Evolutionary conservation across 2,888 invertebrate genomes (phyloP), one percentile per base, ranked within the genome.

Genomic region (Nymphalis c-album): DNA sequence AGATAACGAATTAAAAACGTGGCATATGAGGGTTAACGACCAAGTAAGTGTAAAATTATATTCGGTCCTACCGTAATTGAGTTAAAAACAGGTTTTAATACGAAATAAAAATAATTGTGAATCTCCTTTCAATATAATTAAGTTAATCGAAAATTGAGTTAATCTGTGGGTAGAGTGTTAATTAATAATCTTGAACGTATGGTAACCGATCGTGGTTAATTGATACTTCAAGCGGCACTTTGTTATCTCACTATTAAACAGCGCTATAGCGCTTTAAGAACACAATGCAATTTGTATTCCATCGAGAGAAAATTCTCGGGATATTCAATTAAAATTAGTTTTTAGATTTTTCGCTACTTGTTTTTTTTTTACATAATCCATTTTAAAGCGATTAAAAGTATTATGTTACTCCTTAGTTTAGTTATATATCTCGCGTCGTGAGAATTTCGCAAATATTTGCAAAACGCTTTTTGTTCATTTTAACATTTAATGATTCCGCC

Each of bases 381-480:
- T 31, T 35, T 10, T 31, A 55, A 31, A 17, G 10, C 40, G 40
- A 57, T 57, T 18, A 40, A 18, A 40, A 18, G 35, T 63, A 57
- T 10, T 31, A 31, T 35, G 17, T 22, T 22, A 13, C 22, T 7
- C 3, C 35, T 35, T 13, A 17, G 17, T n/a, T 35, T 35, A 13
- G 57, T 40, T 26, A 40, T 40, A 40, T 57, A 40, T 57, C 35
- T 57, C 17, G 22, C 58, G 70, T 74, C 81, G 84, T 85, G 83
- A 83, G 84, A 87, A 87, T 82, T 85, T 81, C 76, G 83, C 87
- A 85, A 87, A 88, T 85, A 86, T 88, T 89, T 81, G 88, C 86
- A 75, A 83, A 63, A 65, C 46, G 77, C 74, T 74, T 76, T 78
- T 85, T 81, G 76, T 69, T 76, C 71, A 62, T 72, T 31, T 31